Conservation (phyloP, 2,888 invertebrate genomes). For the Heliconius ethilla region DNA sequence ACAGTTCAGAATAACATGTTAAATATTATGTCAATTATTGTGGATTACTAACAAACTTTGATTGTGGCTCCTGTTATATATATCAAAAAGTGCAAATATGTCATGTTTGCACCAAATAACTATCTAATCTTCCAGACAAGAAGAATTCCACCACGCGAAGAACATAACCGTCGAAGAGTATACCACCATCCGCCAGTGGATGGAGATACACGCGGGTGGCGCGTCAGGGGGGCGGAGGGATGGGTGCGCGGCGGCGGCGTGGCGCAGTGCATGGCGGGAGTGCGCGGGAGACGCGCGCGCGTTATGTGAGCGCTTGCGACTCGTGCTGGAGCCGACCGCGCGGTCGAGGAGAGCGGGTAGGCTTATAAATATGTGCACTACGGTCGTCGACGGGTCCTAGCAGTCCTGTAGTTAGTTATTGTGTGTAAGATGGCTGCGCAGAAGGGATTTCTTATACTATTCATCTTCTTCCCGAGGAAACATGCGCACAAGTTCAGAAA, state of each 20-base stretch:
- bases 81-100: neutral
- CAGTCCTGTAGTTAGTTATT: too few species aligned
- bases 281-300: slow-evolving; percentile 71
- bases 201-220: slow-evolving; percentile 49
- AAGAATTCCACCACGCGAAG: slow-evolving; percentile 53
- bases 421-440: too few species aligned
- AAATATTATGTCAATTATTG: too few species aligned
- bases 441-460: too few species aligned
- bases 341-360: slow-evolving; percentile 89
- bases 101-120: neutral
- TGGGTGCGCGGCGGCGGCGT: slow-evolving; percentile 73
- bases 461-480: too few species aligned
- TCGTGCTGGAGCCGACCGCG: slow-evolving; percentile 97
- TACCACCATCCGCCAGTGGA: slow-evolving; percentile 62
- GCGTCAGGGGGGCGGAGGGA: slow-evolving; percentile 46
- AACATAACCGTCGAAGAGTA: slow-evolving; percentile 66
- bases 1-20: too few species aligned
- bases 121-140: slow-evolving; percentile 50
- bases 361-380: slow-evolving; percentile 22
- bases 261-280: slow-evolving; percentile 84
- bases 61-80: neutral
- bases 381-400: too few species aligned
- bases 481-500: too few species aligned
- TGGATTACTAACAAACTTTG: too few species aligned
- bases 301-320: slow-evolving; percentile 95